Evolutionary conservation across 2,797 vertebrate genomes (phyloP), one percentile per base, ranked within the genome.

Genomic region (Pipistrellus pygmaeus): DNA sequence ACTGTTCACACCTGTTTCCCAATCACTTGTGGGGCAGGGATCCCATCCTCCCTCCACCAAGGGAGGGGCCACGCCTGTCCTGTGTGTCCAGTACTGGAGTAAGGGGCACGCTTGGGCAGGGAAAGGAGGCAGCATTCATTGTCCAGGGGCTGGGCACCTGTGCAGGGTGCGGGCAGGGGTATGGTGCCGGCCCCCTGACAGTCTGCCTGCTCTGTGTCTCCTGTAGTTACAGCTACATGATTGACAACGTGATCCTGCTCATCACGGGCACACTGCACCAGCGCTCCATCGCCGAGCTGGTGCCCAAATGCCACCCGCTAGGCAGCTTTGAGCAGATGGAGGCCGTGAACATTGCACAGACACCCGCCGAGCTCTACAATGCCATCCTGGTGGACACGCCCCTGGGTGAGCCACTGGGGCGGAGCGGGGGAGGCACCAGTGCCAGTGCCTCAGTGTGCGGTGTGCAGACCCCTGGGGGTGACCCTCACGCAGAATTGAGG

Each of bases 321-420:
- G 99, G 99, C 96, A 99, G 99, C 98, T 99, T 99, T 0, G 99
- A 99, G 98, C 99, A 99, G 98, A 99, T 99, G 99, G 99, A 99
- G 98, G 99, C 99, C 0, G 99, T 99, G 91, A 99, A 99, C 98
- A 99, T 99, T 17, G 99, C 99, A 1, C 99, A 99, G 98, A 99
- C 99, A 0, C 99, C 99, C 0, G 99, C 99, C 0, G 99, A 99
- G 97, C 99, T 99, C n/a, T 99, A 99, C 98, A 99, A 99, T 86
- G 99, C 99, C 95, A 99, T 99, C 97, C 98, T 99, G 97, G 99
- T 99, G 97, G 99, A 99, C 98, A 99, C 99, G 0, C 99, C 99
- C 14, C 98, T 99, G 60, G 99, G 99, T 99, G 97, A 99, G 98
- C 69, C 0, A 6, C 66, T 66, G 60, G 32, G 44, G 38, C 25